Evolutionary conservation across 2,888 invertebrate species (phyloP).

Genomic region (Zhuqinia jingwanae): DNA sequence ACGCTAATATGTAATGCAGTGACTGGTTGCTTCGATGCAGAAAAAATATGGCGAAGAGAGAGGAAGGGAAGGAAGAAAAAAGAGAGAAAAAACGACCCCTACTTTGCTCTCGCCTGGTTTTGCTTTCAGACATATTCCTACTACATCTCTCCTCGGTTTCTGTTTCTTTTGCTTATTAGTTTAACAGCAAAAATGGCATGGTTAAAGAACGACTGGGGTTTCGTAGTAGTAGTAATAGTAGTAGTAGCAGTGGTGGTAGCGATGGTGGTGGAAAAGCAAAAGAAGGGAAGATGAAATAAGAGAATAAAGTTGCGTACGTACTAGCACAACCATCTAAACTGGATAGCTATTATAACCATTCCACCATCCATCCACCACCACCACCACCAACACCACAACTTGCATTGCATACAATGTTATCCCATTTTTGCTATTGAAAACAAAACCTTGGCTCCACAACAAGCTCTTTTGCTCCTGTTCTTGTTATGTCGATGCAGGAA

Average conservation of each 20-base stretch:
- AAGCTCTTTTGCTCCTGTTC: background rate
- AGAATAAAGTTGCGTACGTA: slow-evolving; percentile 10
- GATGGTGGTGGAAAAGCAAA: slow-evolving; percentile 33
- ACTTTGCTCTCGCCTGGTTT: slow-evolving; percentile 6
- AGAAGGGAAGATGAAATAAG: slow-evolving; percentile 22
- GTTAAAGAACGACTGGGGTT: slow-evolving; percentile 25
- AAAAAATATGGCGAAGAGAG: slow-evolving; percentile 55
- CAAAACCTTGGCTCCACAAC: slow-evolving; percentile 7
- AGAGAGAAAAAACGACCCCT: slow-evolving; percentile 46
- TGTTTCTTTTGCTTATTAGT: slow-evolving; percentile 9
- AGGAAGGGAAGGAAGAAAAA: slow-evolving; percentile 13
- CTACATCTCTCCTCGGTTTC: background rate
- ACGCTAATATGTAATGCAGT: slow-evolving; percentile 44
- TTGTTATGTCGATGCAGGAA: slow-evolving; percentile 69
- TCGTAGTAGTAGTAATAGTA: too few relatives aligned
- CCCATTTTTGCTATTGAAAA: slow-evolving; percentile 1
- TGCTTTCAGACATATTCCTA: too few relatives aligned
- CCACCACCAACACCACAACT: background rate
- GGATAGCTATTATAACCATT: slow-evolving; percentile 1
- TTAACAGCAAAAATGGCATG: slow-evolving; percentile 34
- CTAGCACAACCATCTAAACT: slow-evolving; percentile 22
- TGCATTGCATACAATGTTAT: background rate
- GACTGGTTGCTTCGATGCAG: slow-evolving; percentile 67
- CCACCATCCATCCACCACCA: background rate
- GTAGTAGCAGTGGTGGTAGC: background rate